phyloP scores from a whole-genome alignment of 2,888 invertebrate genomes.

The Cremastinae sp. region DNA sequence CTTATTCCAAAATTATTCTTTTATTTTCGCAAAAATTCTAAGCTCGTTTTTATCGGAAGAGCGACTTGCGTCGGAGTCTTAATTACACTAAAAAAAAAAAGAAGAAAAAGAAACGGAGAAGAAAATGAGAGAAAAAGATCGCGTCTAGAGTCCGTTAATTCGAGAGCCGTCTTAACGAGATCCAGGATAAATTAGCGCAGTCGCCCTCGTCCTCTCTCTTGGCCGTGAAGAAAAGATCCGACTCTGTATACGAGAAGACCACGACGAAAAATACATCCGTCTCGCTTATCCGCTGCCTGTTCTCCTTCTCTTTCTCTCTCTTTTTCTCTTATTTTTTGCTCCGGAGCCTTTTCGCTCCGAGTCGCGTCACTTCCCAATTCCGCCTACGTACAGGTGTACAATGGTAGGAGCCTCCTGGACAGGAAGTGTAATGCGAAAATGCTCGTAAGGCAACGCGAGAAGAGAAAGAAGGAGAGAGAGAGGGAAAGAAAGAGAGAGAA shows the following conservation, averaged over 20 bases:
- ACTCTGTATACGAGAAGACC: constrained; percentile 26
- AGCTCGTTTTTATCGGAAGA: too few relatives aligned
- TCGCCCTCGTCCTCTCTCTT: constrained; percentile 15
- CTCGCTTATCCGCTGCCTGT: constrained; percentile 4
- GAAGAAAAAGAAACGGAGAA: too few relatives aligned
- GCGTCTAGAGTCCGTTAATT: constrained; percentile 49
- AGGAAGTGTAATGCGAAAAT: constrained; percentile 36
- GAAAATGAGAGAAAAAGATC: too few relatives aligned
- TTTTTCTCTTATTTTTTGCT: neutral
- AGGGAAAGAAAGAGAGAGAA: constrained; percentile 6
- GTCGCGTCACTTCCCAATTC: constrained; percentile 60
- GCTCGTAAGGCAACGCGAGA: constrained; percentile 5
- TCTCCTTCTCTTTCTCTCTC: neutral
- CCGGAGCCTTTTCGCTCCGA: constrained; percentile 6
- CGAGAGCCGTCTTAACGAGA: constrained; percentile 52
- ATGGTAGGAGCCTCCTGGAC: constrained; percentile 31
- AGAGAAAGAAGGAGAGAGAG: constrained; percentile 35
- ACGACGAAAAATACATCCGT: constrained; percentile 8
- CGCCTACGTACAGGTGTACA: constrained; percentile 60
- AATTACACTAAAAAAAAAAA: too few relatives aligned
- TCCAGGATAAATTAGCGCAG: constrained; percentile 53
- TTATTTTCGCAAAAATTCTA: too few relatives aligned
- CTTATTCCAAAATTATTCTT: too few relatives aligned
- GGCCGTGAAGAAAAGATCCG: neutral
- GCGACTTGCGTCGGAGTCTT: too few relatives aligned